Percentiles rank a stretch among this genome's conserved stretches.
phyloP scores from a whole-genome alignment of 1,140 invertebrate species.

The Drosophila subobscura region DNA sequence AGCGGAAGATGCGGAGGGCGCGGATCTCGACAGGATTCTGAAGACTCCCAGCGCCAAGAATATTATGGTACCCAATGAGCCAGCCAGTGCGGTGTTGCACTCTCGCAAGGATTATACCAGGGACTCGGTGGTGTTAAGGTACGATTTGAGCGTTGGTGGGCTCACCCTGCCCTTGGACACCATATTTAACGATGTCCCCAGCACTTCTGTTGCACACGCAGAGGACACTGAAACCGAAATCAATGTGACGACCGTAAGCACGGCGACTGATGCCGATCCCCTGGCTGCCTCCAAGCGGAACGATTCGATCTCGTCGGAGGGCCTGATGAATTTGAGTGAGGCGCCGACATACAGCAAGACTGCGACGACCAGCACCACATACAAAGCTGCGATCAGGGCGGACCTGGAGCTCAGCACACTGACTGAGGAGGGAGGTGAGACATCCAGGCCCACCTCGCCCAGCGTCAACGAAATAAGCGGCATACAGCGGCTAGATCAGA shows the following conservation, averaged over 20 bases:
- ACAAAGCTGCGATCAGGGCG: slow-evolving; percentile 27
- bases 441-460: slow-evolving; percentile 3
- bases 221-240: slow-evolving; percentile 55
- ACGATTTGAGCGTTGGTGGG: slow-evolving; percentile 63
- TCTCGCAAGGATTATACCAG: slow-evolving; percentile 12
- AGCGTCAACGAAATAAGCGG: slow-evolving; percentile 63
- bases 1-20: slow-evolving; percentile 2
- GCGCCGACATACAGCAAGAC: slow-evolving; percentile 23
- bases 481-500: slow-evolving; percentile 72
- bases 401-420: slow-evolving; percentile 13
- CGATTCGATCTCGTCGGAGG: slow-evolving; percentile 39
- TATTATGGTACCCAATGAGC: slow-evolving; percentile 73
- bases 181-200: slow-evolving; percentile 67
- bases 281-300: slow-evolving; percentile 21
- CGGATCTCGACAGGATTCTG: slow-evolving; percentile 47
- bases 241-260: slow-evolving; percentile 40
- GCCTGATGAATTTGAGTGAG: slow-evolving; percentile 24
- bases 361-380: slow-evolving; percentile 62
- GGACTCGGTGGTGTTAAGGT: slow-evolving; percentile 41
- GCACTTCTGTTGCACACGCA: slow-evolving; percentile 31
- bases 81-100: slow-evolving; percentile 64
- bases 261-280: slow-evolving; percentile 34
- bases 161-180: slow-evolving; percentile 53
- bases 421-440: neutral
- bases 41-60: slow-evolving; percentile 72